Conservation (phyloP, 2,113 vertebrate genomes). For the Scomber japonicus region DNA sequence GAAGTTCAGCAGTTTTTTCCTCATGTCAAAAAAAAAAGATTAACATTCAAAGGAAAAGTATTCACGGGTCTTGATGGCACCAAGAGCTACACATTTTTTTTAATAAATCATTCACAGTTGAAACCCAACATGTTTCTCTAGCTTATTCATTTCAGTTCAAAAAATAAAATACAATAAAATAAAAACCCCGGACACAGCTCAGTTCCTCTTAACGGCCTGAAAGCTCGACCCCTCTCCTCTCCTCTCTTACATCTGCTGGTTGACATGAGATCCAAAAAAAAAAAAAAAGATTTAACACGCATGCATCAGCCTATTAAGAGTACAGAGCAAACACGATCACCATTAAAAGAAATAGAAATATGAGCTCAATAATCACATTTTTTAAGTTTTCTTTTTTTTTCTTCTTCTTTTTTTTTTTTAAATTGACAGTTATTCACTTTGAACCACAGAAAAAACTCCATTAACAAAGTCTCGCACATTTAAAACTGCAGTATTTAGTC, state of each 20-base stretch:
- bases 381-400: conserved; percentile 5
- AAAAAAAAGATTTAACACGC: conserved; percentile 43
- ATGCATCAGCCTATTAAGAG: conserved; percentile 71
- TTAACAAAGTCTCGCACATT: conserved; percentile 64
- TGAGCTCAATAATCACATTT: conserved; percentile 47
- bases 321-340: conserved; percentile 71
- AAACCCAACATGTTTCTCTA: conserved; percentile 34
- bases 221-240: conserved; percentile 25
- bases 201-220: conserved; percentile 35
- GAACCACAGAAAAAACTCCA: conserved; percentile 60
- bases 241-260: conserved; percentile 27
- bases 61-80: conserved; percentile 32
- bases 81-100: conserved; percentile 24
- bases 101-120: conserved; percentile 50
- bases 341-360: conserved; percentile 20
- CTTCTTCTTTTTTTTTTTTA: no score
- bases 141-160: conserved; percentile 23
- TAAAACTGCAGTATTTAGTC: conserved; percentile 54
- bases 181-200: not conserved
- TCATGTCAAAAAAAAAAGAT: conserved; percentile 52
- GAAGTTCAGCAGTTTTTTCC: conserved; percentile 51
- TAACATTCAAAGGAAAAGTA: conserved; percentile 74
- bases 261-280: conserved; percentile 33
- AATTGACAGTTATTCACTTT: conserved; percentile 60
- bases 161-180: not conserved